Conservation (phyloP, 2,888 invertebrate genomes). For the Harpalus rufipes region DNA sequence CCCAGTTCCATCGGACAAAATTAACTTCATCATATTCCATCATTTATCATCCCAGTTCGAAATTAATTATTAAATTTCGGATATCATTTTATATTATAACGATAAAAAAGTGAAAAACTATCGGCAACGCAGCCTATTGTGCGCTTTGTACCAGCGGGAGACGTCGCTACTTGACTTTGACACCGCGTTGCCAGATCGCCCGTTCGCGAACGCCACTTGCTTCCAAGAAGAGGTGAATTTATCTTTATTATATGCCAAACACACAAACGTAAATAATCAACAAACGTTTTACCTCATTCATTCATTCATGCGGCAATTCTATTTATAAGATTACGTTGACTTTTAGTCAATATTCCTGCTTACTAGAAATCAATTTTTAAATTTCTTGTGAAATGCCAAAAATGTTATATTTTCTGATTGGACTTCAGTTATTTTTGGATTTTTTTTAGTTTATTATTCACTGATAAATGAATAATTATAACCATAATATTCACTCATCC, state of each 20-base stretch:
- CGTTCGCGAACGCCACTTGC: slow-evolving; percentile 22
- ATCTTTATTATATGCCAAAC: background rate
- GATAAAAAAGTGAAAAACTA: slow-evolving; percentile 54
- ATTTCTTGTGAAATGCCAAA: too few species aligned
- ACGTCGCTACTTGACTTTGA: slow-evolving; percentile 39
- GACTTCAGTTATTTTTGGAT: too few species aligned
- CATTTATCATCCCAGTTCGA: slow-evolving; percentile 48
- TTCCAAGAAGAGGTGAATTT: background rate
- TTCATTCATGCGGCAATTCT: background rate
- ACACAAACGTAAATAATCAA: slow-evolving; percentile 1
- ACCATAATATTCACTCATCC: too few species aligned
- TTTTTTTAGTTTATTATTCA: too few species aligned
- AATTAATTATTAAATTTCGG: slow-evolving; percentile 62
- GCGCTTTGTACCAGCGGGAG: slow-evolving; percentile 39
- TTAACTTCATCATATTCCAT: slow-evolving; percentile 48
- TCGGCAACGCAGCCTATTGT: slow-evolving; percentile 33
- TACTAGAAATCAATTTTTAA: too few species aligned
- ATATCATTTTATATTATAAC: slow-evolving; percentile 55
- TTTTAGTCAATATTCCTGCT: too few species aligned
- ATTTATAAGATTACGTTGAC: too few species aligned
- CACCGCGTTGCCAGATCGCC: slow-evolving; percentile 17
- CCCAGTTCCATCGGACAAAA: slow-evolving; percentile 54
- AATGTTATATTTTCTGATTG: too few species aligned
- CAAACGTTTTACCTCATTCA: background rate
- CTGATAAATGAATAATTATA: too few species aligned